Percentiles rank a stretch among this genome's conserved stretches.
These are phyloP conservation scores for Myotis davidii DNA, from an alignment of 2,113 vertebrate species.

Conservation along the genomic window DNA sequence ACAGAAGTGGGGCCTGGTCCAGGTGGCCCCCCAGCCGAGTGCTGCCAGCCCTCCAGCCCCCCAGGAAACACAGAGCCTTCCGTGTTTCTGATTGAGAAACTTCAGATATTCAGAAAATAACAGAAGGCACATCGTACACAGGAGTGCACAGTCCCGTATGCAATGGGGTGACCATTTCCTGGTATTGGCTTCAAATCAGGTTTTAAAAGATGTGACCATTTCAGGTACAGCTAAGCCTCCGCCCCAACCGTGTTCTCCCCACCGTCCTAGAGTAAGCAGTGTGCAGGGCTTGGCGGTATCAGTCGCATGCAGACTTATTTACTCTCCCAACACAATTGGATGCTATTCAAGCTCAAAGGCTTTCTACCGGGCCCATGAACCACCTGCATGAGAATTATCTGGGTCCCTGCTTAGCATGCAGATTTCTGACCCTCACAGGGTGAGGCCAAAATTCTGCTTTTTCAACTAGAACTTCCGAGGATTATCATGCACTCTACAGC, in stretches of 20 bases:
- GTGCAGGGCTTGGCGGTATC: background rate
- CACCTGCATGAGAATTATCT: background rate
- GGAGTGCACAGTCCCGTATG: background rate
- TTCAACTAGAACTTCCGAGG: background rate
- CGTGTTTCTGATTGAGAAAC: background rate
- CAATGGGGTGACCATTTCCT: background rate
- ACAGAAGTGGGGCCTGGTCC: accelerated
- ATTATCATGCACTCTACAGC: background rate
- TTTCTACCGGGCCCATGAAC: background rate
- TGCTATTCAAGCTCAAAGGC: background rate
- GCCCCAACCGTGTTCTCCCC: background rate
- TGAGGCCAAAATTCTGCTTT: background rate
- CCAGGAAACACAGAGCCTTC: background rate
- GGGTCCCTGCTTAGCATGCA: background rate
- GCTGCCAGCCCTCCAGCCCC: background rate
- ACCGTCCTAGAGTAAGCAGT: background rate
- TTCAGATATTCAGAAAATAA: background rate
- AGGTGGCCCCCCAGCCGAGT: background rate
- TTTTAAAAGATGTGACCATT: background rate
- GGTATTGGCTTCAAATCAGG: background rate
- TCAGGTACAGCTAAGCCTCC: background rate
- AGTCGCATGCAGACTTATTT: background rate
- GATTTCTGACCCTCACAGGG: background rate
- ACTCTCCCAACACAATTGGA: background rate
- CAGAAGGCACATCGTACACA: background rate